A percentile compares a stretch with the other conserved stretches of the same genome.
phyloP scores from a whole-genome alignment of 2,888 invertebrate genomes.

The Trichogramma dendrolimi region DNA sequence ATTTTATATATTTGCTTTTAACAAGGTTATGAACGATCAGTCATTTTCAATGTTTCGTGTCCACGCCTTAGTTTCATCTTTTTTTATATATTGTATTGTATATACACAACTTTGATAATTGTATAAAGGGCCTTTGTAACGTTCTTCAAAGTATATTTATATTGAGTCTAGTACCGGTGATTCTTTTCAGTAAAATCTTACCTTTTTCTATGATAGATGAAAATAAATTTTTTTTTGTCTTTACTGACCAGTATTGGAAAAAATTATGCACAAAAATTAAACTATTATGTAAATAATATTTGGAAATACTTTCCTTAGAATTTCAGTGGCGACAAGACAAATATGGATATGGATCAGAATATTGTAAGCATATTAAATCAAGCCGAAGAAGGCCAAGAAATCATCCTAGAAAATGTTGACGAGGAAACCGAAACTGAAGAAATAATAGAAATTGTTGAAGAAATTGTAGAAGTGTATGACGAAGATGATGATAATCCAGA shows the following conservation, averaged over 20 bases:
- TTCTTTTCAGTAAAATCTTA: background rate
- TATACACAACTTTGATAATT: no score
- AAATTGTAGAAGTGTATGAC: constrained; percentile 45
- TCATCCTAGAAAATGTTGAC: constrained; percentile 41
- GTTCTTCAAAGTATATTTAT: no score
- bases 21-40: no score
- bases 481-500: constrained; percentile 31
- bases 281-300: background rate
- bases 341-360: constrained; percentile 34
- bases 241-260: background rate
- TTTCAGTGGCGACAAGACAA: background rate
- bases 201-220: background rate
- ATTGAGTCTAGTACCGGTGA: no score
- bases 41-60: no score
- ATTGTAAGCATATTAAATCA: constrained; percentile 39
- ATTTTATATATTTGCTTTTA: no score
- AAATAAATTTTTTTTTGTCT: background rate
- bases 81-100: no score
- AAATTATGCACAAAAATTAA: background rate
- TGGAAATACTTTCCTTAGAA: background rate
- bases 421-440: constrained; percentile 37
- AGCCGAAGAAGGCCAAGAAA: constrained; percentile 38
- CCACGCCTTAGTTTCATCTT: no score
- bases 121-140: no score
- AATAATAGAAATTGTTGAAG: constrained; percentile 47